Percentiles rank a stretch among this genome's conserved stretches.
Evolutionary conservation across 2,888 invertebrate genomes (phyloP).

Genomic region (Lottia gigantea): DNA sequence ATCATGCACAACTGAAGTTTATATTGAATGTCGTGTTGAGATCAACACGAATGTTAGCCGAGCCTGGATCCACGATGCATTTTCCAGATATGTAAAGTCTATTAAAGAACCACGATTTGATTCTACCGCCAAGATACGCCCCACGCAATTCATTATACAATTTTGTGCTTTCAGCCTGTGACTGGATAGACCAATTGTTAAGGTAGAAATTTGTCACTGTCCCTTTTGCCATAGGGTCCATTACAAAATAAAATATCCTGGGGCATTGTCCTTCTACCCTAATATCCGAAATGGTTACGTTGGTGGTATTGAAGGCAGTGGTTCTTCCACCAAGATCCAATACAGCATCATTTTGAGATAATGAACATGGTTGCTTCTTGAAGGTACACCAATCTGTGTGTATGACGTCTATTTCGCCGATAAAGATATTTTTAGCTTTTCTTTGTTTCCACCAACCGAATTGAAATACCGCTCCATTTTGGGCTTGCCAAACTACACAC

Average conservation of each 20-base stretch:
- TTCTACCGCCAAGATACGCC: neutral
- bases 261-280: slow-evolving; percentile 12
- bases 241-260: slow-evolving; percentile 5
- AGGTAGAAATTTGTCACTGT: slow-evolving; percentile 12
- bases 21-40: neutral
- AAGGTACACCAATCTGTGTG: slow-evolving; percentile 23
- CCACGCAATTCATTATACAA: slow-evolving; percentile 15
- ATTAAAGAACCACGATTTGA: neutral
- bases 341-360: slow-evolving; percentile 9
- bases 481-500: slow-evolving; percentile 22
- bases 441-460: slow-evolving; percentile 18
- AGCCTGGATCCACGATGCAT: neutral
- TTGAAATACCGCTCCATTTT: slow-evolving; percentile 25
- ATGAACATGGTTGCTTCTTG: slow-evolving; percentile 13
- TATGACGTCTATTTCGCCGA: slow-evolving; percentile 21
- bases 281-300: slow-evolving; percentile 8
- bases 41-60: neutral
- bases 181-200: slow-evolving; percentile 13
- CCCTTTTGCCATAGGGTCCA: slow-evolving; percentile 10
- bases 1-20: neutral
- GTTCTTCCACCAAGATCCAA: slow-evolving; percentile 12
- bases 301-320: neutral
- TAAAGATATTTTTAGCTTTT: neutral
- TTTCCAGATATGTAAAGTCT: neutral
- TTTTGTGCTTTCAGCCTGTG: slow-evolving; percentile 11